Evolutionary conservation across 2,113 vertebrate genomes (phyloP).

Genomic region (Oreochromis tanganicae): DNA sequence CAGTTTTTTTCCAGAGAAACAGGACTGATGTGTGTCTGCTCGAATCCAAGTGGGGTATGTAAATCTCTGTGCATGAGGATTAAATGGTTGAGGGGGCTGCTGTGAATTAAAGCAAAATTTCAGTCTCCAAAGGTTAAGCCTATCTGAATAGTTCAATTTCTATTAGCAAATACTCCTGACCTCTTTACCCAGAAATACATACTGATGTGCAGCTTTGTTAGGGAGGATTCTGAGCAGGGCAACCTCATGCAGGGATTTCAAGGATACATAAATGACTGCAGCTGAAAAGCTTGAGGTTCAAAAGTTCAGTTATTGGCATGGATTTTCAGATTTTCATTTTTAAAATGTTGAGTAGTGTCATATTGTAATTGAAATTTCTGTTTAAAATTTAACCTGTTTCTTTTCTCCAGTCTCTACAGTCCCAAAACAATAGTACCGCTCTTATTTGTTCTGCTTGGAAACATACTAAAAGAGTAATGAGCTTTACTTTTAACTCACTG

Average conservation of each 20-base stretch:
- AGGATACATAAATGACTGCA: conserved; percentile 2
- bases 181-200: conserved; percentile 29
- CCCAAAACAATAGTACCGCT: background rate
- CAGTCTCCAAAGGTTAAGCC: conserved; percentile 29
- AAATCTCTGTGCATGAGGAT: conserved; percentile 26
- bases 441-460: background rate
- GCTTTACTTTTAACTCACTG: background rate
- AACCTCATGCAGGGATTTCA: conserved; percentile 8
- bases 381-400: background rate
- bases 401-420: background rate
- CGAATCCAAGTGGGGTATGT: conserved; percentile 1
- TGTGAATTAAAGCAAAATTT: conserved; percentile 18
- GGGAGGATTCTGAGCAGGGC: background rate
- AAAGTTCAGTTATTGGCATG: background rate
- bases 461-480: background rate
- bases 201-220: conserved; percentile 12
- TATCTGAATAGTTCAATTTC: background rate
- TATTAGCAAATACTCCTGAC: background rate
- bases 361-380: background rate
- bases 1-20: background rate
- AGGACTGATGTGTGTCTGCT: background rate
- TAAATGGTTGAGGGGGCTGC: conserved; percentile 9
- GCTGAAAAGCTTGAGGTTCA: background rate
- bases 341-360: background rate
- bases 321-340: background rate